Percentiles rank a stretch among this genome's conserved stretches.
phyloP scores from a whole-genome alignment of 2,888 invertebrate genomes.

The Priocnemis perturbator region DNA sequence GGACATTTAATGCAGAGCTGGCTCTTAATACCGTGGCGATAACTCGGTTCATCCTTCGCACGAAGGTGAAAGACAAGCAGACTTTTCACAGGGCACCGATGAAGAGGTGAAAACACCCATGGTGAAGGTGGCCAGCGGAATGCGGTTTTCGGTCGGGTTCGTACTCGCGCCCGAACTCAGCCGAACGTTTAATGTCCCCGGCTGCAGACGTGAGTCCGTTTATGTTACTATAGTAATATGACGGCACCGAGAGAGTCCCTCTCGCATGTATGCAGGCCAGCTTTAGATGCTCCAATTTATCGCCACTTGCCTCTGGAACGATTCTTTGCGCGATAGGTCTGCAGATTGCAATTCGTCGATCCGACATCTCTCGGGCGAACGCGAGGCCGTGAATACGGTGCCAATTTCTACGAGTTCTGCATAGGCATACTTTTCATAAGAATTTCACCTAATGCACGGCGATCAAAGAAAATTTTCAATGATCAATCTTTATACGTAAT shows the following conservation, averaged over 20 bases:
- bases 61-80: slow-evolving; percentile 22
- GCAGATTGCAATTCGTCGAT: no score
- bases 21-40: neutral
- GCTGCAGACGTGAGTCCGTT: slow-evolving; percentile 11
- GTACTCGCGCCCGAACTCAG: slow-evolving; percentile 34
- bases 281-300: neutral
- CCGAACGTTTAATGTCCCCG: slow-evolving; percentile 43
- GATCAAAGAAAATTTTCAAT: no score
- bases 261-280: neutral
- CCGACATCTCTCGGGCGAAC: no score
- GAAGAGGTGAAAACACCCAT: slow-evolving; percentile 62
- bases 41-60: no score
- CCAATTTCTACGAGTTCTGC: no score
- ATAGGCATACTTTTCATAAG: no score
- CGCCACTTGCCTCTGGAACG: neutral
- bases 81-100: slow-evolving; percentile 44
- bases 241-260: neutral
- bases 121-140: slow-evolving; percentile 57
- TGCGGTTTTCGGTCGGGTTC: slow-evolving; percentile 46
- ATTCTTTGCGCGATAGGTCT: no score
- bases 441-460: no score
- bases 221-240: slow-evolving; percentile 10
- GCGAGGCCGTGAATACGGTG: no score
- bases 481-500: no score
- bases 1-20: neutral